phyloP scores from a whole-genome alignment of 37 sponge, comb jelly and placozoan genomes.

The Halisarca cf. caerulea region DNA sequence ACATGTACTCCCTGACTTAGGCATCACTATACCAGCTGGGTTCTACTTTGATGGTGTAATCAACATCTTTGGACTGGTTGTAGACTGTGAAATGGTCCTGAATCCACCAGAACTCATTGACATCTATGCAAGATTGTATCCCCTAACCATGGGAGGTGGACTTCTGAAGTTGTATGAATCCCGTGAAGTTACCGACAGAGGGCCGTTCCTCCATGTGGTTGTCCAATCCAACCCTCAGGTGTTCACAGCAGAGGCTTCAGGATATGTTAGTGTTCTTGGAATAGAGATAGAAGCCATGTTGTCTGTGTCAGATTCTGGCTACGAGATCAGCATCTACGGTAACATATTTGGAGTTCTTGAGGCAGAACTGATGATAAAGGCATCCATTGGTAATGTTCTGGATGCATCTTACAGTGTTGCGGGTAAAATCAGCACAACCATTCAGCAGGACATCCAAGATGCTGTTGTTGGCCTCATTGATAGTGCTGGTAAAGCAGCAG shows the following conservation, averaged over 20 bases:
- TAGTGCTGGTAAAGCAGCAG: constrained; percentile 7
- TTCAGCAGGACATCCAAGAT: neutral
- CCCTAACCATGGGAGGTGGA: constrained; percentile 9
- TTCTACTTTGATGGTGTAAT: constrained; percentile 28
- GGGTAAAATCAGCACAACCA: neutral
- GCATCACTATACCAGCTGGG: constrained; percentile 24
- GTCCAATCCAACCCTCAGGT: neutral
- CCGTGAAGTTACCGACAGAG: neutral
- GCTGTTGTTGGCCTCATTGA: neutral
- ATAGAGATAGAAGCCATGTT: constrained; percentile 20
- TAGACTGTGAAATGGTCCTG: constrained; percentile 1
- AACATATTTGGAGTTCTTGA: constrained; percentile 11
- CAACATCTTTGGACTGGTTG: constrained; percentile 34
- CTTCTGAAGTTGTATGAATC: constrained; percentile 33
- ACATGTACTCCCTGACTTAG: neutral
- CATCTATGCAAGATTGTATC: constrained; percentile 1
- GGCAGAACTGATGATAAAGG: neutral
- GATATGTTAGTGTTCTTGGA: constrained; percentile 28
- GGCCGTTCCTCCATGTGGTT: constrained; percentile 19
- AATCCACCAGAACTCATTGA: constrained; percentile 17
- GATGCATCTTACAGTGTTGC: neutral
- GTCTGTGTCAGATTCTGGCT: neutral
- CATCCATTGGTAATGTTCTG: neutral
- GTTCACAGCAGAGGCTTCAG: neutral
- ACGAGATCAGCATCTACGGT: constrained; percentile 4